A percentile compares a stretch with the other conserved stretches of the same genome.
Conservation (phyloP, 2,113 vertebrate genomes). For the Peromyscus polionotus region DNA sequence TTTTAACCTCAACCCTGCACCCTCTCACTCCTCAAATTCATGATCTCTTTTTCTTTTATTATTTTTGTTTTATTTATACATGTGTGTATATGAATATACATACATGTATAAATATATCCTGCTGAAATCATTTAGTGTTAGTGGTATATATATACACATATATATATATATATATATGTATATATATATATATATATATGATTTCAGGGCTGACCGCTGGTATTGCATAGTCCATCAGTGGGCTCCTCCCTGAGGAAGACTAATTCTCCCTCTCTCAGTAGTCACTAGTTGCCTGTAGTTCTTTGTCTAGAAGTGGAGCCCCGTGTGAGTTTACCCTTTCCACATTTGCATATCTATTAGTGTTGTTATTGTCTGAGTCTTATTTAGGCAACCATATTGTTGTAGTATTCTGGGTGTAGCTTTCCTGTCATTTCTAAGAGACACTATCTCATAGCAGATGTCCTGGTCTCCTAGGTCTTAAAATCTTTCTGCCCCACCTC, state of each 20-base stretch:
- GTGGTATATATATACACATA: neutral
- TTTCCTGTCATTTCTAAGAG: neutral
- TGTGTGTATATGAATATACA: neutral
- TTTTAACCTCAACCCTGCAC: neutral
- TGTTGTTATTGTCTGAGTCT: neutral
- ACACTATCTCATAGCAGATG: neutral
- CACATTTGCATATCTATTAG: neutral
- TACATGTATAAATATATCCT: too few relatives aligned
- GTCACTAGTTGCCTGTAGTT: neutral
- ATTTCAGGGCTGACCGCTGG: too few relatives aligned
- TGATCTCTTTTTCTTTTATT: neutral
- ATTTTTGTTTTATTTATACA: neutral
- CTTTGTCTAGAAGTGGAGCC: neutral
- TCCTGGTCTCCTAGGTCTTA: neutral
- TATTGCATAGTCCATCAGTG: neutral
- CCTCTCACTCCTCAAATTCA: neutral
- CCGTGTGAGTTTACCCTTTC: neutral
- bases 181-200: neutral
- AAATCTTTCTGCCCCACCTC: neutral
- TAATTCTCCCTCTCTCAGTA: neutral
- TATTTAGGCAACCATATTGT: neutral
- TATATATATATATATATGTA: too few relatives aligned
- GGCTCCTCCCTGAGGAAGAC: neutral
- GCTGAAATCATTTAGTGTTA: too few relatives aligned
- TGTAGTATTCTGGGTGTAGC: neutral